A percentile compares a stretch with the other conserved stretches of the same genome.
These are phyloP conservation scores for Polyergus mexicanus DNA, from an alignment of 1,140 invertebrate genomes.

Conservation along the genomic window DNA sequence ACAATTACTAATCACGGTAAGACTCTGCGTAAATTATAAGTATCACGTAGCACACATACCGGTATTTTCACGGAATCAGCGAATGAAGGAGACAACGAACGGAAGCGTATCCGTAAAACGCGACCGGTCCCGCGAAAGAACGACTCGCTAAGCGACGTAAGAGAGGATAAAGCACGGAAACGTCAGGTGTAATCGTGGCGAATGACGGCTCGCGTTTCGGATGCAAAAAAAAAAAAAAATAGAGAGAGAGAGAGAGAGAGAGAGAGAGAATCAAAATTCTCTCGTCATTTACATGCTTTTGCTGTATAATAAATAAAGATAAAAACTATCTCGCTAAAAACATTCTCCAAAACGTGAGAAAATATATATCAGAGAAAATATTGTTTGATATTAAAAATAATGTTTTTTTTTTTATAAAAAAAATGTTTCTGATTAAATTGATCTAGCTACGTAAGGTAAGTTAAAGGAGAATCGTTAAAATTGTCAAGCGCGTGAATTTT, in stretches of 20 bases:
- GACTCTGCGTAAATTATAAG: slow-evolving; percentile 54
- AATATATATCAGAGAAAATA: neutral
- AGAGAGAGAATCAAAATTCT: neutral
- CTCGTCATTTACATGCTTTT: neutral
- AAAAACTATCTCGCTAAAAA: too few species aligned
- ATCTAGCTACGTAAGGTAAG: neutral
- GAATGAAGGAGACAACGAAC: neutral
- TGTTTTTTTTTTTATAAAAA: neutral
- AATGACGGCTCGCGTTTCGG: neutral
- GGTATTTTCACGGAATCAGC: slow-evolving; percentile 21
- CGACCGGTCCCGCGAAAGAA: neutral
- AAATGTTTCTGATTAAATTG: neutral
- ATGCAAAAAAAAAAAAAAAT: too few species aligned
- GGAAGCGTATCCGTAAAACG: slow-evolving; percentile 36
- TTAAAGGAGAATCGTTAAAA: neutral
- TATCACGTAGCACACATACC: slow-evolving; percentile 39
- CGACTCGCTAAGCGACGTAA: neutral
- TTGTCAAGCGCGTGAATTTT: slow-evolving; percentile 13
- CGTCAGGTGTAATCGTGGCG: neutral
- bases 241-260: too few species aligned
- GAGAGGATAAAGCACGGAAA: slow-evolving; percentile 5
- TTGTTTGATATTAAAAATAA: neutral
- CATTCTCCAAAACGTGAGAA: neutral
- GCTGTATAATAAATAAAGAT: neutral
- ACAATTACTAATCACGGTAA: slow-evolving; percentile 59